These are phyloP conservation scores for Decapterus maruadsi DNA, from an alignment of 2,797 vertebrate genomes.

Conservation along the genomic window DNA sequence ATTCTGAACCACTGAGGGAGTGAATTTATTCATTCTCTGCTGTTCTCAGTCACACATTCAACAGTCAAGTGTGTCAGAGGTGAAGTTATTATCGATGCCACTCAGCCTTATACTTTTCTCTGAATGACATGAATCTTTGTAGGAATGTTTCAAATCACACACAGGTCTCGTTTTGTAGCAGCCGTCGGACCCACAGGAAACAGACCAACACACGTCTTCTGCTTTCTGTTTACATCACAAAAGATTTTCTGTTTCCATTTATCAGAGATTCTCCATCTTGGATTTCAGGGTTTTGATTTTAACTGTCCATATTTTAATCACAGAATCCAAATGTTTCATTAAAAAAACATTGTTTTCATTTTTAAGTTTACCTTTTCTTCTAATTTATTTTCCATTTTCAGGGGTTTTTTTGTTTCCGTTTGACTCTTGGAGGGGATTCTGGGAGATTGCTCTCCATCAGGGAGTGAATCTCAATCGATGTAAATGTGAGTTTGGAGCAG, in stretches of 20 bases:
- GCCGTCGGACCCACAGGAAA: neutral
- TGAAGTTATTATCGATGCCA: neutral
- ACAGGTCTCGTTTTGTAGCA: slow-evolving; percentile 30
- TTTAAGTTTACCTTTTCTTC: neutral
- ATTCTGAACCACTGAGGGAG: neutral
- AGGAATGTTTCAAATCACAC: slow-evolving; percentile 20
- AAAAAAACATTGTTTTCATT: neutral
- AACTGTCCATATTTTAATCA: neutral
- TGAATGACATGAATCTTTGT: slow-evolving; percentile 24
- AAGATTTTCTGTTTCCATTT: neutral
- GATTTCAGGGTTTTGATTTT: neutral
- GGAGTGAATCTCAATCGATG: neutral
- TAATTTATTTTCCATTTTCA: neutral
- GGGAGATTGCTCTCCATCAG: neutral
- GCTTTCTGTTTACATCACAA: too few relatives aligned
- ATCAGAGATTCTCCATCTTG: neutral
- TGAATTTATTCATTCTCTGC: slow-evolving; percentile 1
- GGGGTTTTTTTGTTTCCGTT: neutral
- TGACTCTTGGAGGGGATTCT: neutral
- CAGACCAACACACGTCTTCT: neutral
- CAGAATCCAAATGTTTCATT: neutral
- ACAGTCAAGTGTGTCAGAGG: neutral
- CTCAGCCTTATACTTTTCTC: slow-evolving; percentile 50
- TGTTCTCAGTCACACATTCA: neutral
- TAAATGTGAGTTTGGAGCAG: neutral